phyloP scores from a whole-genome alignment of 2,113 vertebrate genomes.

The Phycodurus eques region DNA sequence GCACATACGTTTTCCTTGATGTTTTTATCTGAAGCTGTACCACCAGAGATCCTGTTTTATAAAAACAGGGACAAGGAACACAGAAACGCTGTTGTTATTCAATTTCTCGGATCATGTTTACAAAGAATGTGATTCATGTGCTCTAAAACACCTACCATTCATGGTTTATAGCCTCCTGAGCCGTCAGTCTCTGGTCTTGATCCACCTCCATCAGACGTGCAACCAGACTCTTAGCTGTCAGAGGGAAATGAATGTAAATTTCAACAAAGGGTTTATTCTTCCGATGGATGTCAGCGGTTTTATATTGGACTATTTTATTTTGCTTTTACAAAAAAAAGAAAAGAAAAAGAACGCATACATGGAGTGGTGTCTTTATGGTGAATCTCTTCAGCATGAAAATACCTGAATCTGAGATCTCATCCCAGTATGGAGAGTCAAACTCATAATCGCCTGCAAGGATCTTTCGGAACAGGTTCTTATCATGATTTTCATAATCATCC shows the following conservation, averaged over 20 bases:
- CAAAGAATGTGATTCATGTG: background rate
- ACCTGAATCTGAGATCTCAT: slow-evolving; percentile 97
- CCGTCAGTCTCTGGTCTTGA: slow-evolving; percentile 93
- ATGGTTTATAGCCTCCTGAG: slow-evolving; percentile 94
- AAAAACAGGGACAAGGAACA: slow-evolving; percentile 19
- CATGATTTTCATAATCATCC: slow-evolving; percentile 95
- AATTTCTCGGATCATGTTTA: slow-evolving; percentile 2
- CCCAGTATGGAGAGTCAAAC: slow-evolving; percentile 97
- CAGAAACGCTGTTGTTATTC: background rate
- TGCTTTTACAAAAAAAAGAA: background rate
- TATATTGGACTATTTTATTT: background rate
- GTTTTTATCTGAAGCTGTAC: slow-evolving; percentile 96
- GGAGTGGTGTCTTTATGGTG: slow-evolving; percentile 5
- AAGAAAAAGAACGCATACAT: slow-evolving; percentile 20
- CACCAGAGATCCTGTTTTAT: slow-evolving; percentile 89
- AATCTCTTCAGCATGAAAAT: slow-evolving; percentile 25
- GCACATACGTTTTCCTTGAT: slow-evolving; percentile 97
- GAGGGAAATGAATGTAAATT: slow-evolving; percentile 29
- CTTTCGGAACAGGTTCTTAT: slow-evolving; percentile 97
- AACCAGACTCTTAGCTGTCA: slow-evolving; percentile 89
- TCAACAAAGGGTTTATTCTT: slow-evolving; percentile 16
- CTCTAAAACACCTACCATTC: slow-evolving; percentile 78
- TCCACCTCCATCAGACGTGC: slow-evolving; percentile 96
- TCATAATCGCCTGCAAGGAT: slow-evolving; percentile 96
- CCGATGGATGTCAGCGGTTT: slow-evolving; percentile 5